Conservation (phyloP, 2,888 invertebrate genomes). For the Synanthedon andrenaeformis region DNA sequence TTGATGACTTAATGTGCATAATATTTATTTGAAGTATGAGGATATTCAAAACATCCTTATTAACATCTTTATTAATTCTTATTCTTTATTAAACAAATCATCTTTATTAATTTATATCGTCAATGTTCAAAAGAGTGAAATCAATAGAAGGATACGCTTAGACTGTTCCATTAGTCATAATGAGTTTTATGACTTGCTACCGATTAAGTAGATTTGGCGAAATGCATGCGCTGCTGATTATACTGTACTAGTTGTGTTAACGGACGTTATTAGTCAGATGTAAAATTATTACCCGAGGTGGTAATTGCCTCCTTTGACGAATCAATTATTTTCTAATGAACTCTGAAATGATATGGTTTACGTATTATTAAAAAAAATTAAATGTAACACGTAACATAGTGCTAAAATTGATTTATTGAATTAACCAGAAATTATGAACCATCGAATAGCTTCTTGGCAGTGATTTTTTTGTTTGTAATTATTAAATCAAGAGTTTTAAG, state of each 20-base stretch:
- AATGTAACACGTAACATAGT: too few relatives aligned
- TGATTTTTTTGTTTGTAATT: too few relatives aligned
- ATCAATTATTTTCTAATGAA: conserved; percentile 57
- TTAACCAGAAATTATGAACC: too few relatives aligned
- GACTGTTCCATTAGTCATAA: background rate
- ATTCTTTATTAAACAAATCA: too few relatives aligned
- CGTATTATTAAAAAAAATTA: too few relatives aligned
- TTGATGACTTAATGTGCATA: conserved; percentile 4
- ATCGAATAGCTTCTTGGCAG: too few relatives aligned
- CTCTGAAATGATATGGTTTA: conserved; percentile 30
- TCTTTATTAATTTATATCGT: conserved; percentile 6
- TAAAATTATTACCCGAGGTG: conserved; percentile 17
- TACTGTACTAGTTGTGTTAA: conserved; percentile 25
- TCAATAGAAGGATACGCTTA: too few relatives aligned
- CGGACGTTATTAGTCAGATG: conserved; percentile 13
- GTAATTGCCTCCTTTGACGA: conserved; percentile 57
- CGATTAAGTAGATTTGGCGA: conserved; percentile 26
- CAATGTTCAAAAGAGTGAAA: too few relatives aligned
- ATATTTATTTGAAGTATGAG: conserved; percentile 5
- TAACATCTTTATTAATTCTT: too few relatives aligned
- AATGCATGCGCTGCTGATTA: conserved; percentile 42
- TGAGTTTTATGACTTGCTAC: background rate
- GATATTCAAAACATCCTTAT: too few relatives aligned
- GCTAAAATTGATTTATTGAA: too few relatives aligned
- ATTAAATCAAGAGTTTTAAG: too few relatives aligned